A percentile compares a stretch with the other conserved stretches of the same genome.
phyloP scores from a whole-genome alignment of 2,888 invertebrate species.

The Volucella bombylans region DNA sequence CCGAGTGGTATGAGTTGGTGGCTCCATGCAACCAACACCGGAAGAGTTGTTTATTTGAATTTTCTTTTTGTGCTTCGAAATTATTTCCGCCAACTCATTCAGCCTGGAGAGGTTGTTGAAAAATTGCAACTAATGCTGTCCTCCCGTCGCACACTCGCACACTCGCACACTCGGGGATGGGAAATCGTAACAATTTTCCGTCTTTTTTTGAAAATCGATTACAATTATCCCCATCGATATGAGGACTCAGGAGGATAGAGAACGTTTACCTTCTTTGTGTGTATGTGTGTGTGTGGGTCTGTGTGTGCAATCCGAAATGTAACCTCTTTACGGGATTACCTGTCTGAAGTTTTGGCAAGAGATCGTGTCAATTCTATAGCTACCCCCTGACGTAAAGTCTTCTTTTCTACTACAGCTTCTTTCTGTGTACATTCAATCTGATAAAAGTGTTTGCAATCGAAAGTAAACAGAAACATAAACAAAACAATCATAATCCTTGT shows the following conservation, averaged over 20 bases:
- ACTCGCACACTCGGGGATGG: neutral
- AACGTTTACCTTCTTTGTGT: conserved; percentile 39
- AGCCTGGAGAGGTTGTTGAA: neutral
- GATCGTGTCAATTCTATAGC: conserved; percentile 37
- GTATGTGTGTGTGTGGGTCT: too few species aligned
- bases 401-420: neutral
- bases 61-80: conserved; percentile 21
- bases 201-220: conserved; percentile 44
- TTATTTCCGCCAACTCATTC: conserved; percentile 41
- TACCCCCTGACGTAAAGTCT: conserved; percentile 4
- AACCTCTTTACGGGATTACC: conserved; percentile 70
- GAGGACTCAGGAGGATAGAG: conserved; percentile 4
- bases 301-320: conserved; percentile 57
- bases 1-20: conserved; percentile 43
- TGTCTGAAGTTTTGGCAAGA: conserved; percentile 37
- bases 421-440: conserved; percentile 65
- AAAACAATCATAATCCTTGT: conserved; percentile 72
- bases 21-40: conserved; percentile 48
- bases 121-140: conserved; percentile 36
- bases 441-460: conserved; percentile 72
- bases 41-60: conserved; percentile 56
- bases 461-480: conserved; percentile 71
- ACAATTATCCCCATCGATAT: conserved; percentile 42
- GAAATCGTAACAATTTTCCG: neutral
- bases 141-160: neutral